Base-by-base conservation (phyloP, 2,888 invertebrate species). In the Molorchus minor region DNA sequence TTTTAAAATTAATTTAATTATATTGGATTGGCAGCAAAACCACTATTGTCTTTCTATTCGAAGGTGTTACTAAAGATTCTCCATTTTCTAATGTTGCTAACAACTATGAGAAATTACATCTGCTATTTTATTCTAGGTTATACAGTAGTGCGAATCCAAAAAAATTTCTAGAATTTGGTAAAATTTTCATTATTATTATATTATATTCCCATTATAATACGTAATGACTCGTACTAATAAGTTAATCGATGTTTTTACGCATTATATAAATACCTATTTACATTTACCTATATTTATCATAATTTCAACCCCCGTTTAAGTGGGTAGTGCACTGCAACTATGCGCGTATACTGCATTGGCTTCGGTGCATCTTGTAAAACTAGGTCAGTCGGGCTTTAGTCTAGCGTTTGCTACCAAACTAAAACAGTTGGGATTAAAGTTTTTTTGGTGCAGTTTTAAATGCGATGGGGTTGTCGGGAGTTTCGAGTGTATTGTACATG, bases 301-400 rank as follows among this genome's bases (percentile, higher is more conserved):
- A 8, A 10, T 25, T 7, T 16, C 8, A 4, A 15, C 3, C 13
- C 35, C 56, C 53, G 21, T 35, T 20, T 35, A 45, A 46, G 46
- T 55, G 40, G 40, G 46, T 40, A 36, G 55, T 62, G 60, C 60
- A 65, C 58, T 54, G 51, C 60, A 65, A 65, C 69, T 69, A 67
- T 67, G 62, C 58, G 62, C 62, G 46, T 44, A 30, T 53, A 54
- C 47, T 47, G 21, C 33, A 54, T 51, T 45, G 55, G 47, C 62
- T 62, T 56, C 10, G 61, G 61, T 72, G 68, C 69, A 70, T 65
- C 67, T 63, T 58, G 54, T 51, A 65, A 68, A 73, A 68, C 59
- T 73, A 64, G 73, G 73, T 73, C 73, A 73, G 69, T 73, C 64
- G 71, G 69, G 54, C 63, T 67, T 43, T 59, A 44, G 53, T 47